Evolutionary conservation across 2,888 invertebrate genomes (phyloP), one percentile per base, ranked within the genome.

Genomic region (Pollenia griseotomentosa): DNA sequence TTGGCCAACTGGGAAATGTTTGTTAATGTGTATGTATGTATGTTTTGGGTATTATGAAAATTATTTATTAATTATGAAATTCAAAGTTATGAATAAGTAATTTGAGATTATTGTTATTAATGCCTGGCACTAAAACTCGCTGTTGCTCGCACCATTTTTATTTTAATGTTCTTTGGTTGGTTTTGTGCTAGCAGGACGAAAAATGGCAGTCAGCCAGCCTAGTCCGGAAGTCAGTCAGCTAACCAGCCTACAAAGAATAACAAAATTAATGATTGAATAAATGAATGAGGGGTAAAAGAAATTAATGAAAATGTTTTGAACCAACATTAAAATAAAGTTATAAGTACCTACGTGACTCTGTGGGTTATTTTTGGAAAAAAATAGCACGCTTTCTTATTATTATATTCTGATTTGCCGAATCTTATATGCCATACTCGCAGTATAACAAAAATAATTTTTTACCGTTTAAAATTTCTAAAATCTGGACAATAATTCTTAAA

Each of bases 31-130:
- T 19, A 12, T 65, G 42, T 65, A 40, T 63, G 46, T 33, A n/a
- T 71, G 42, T 61, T n/a, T 53, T 40, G 12, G 66, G 81, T 75
- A 65, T 77, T 71, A 65, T 68, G 44, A 83, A 89, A 89, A 90
- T 91, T 89, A 85, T 88, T 91, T 90, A 91, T 91, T 92, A 92
- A 91, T 92, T 90, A 91, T 88, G 90, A 91, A 91, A 90, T 91
- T 90, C 89, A 90, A 92, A 90, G 91, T 92, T 90, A 91, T 91
- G 91, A 90, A 91, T 91, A 91, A 91, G 90, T 89, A 92, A 91
- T 92, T 92, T 92, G 91, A 89, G 91, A 91, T 92, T 92, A 91
- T 91, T 92, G 91, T 92, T 92, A 91, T 91, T 91, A 90, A 90
- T 90, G 88, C 88, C 88, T 87, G 75, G 33, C 66, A 66, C 65